Base-by-base conservation (phyloP, 2,113 vertebrate species). In the Labeo rohita region DNA sequence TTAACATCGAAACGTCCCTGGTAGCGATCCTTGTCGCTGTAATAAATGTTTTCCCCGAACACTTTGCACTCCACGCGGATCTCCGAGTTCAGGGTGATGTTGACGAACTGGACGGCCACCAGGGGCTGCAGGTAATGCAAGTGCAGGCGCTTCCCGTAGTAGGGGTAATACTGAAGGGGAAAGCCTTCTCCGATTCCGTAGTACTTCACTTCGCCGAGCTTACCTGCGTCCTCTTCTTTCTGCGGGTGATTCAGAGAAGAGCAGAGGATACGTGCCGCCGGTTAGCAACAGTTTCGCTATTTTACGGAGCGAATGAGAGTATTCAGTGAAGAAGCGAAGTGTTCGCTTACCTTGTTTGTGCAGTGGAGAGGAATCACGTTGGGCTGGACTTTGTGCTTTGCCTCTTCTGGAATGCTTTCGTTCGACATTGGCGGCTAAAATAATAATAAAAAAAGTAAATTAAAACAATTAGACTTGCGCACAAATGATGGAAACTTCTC, bases 1-100 rank as follows among this genome's bases (percentile, higher is more conserved):
- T 99, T 99, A 87, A 99, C 89, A 87, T 99, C 98, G 89, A 99
- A 99, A 65, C 98, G 98, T 96, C 98, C 98, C 94, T 96, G 97
- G 91, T 96, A 99, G 92, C 98, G 98, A 93, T 99, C 98, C 89
- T 99, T 99, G 86, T 98, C 98, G 4, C 95, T 97, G 95, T 98
- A 98, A 0, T 88, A 6, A 84, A 99, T 98, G 95, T 99, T 99
- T 15, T 91, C 94, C 65, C 97, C 98, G 0, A 89, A 98, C 6
- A 90, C 97, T 95, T 91, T 97, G 96, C 98, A 99, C 84, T 99
- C 98, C 3, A 99, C 90, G 0, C 98, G 98, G 23, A 99, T 49
- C 78, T 97, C 97, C 8, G 78, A 0, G 50, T 93, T 87, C 1
- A 79, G 0, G 23, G 96, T 97, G 86, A 99, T 86, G 94, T 99